phyloP scores from a whole-genome alignment of 2,113 vertebrate species.

The Ammodramus savannarum region DNA sequence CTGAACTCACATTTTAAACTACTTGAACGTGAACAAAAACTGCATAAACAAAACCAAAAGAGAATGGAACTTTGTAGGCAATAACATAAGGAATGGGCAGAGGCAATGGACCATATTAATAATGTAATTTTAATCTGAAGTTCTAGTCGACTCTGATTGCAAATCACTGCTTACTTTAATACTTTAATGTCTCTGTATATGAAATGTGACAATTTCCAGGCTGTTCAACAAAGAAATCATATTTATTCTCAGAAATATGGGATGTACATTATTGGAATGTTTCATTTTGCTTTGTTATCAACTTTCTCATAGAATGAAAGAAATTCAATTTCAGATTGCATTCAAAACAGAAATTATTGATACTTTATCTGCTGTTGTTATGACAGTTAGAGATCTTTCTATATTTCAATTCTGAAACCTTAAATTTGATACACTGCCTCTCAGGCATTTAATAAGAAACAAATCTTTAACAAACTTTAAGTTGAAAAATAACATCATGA shows the following conservation, averaged over 20 bases:
- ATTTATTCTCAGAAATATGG: conserved; percentile 7
- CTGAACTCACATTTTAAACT: not conserved
- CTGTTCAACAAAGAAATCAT: not conserved
- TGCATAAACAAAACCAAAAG: not conserved
- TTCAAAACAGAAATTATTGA: conserved; percentile 36
- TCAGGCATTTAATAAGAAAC: not conserved
- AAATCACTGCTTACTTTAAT: not conserved
- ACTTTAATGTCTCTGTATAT: not conserved
- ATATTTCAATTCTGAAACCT: conserved; percentile 16
- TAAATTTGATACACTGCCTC: conserved; percentile 11
- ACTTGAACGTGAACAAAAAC: not conserved
- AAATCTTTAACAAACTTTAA: not conserved
- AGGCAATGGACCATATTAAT: not conserved
- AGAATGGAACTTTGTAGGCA: not conserved
- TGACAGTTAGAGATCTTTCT: not conserved
- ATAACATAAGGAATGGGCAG: not conserved
- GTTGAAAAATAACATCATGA: not conserved
- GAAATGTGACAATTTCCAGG: not conserved
- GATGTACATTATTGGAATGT: not conserved
- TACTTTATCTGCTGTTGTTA: conserved; percentile 25
- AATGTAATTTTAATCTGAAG: not conserved
- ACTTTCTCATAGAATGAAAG: conserved; percentile 27
- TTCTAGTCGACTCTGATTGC: not conserved
- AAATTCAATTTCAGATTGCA: conserved; percentile 61
- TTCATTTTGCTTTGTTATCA: conserved; percentile 56